A percentile compares a stretch with the other conserved stretches of the same genome.
Conservation (phyloP, 2,797 vertebrate genomes). For the Dicrostonyx torquatus region DNA sequence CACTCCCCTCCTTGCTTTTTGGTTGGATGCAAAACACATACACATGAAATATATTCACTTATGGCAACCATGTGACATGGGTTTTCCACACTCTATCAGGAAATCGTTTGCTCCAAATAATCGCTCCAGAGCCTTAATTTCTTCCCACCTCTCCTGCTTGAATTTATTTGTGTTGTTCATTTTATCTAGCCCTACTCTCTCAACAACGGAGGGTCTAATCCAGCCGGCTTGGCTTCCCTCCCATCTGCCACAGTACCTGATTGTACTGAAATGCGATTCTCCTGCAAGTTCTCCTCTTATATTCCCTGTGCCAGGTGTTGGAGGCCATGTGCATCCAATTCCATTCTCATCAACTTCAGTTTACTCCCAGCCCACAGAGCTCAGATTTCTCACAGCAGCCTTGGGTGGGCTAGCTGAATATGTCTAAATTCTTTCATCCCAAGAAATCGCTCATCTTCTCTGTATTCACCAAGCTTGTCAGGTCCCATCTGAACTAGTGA, state of each 20-base stretch:
- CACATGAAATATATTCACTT: neutral
- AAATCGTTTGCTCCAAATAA: neutral
- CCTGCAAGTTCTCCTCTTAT: neutral
- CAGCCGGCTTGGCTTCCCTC: neutral
- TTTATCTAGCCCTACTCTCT: neutral
- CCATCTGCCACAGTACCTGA: neutral
- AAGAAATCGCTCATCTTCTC: conserved; percentile 9
- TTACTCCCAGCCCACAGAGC: neutral
- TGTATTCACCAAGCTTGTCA: conserved; percentile 47
- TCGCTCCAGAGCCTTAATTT: conserved; percentile 29
- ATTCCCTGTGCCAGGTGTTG: conserved; percentile 23
- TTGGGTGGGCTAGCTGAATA: neutral
- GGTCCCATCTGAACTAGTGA: conserved; percentile 27
- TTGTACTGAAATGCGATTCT: neutral
- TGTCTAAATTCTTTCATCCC: conserved; percentile 32
- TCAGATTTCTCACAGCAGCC: neutral
- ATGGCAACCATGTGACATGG: neutral
- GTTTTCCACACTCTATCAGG: neutral
- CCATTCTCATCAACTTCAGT: conserved; percentile 37
- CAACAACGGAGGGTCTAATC: neutral
- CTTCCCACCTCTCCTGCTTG: neutral
- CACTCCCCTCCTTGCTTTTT: neutral
- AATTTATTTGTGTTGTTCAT: conserved; percentile 2
- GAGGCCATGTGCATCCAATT: neutral
- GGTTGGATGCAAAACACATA: neutral